Conservation (phyloP, 2,888 invertebrate genomes). For the Unio delphinus region DNA sequence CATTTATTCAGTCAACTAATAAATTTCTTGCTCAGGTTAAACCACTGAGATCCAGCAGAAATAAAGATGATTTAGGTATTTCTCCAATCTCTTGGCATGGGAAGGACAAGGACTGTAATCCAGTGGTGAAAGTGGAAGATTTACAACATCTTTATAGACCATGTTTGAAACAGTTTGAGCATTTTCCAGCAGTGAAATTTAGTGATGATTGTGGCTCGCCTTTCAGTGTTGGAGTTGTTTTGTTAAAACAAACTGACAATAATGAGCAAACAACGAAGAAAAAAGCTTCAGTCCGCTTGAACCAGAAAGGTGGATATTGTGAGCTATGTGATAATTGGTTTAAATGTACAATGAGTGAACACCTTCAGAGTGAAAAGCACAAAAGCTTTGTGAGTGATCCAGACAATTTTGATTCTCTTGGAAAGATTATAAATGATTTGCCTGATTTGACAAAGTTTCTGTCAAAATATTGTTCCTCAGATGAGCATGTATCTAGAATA, state of each 20-base stretch:
- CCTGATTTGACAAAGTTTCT: slow-evolving; percentile 33
- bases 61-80: slow-evolving; percentile 29
- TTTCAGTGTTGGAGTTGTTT: slow-evolving; percentile 40
- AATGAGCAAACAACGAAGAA: slow-evolving; percentile 33
- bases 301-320: slow-evolving; percentile 39
- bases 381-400: slow-evolving; percentile 30
- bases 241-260: slow-evolving; percentile 25
- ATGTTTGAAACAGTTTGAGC: slow-evolving; percentile 42
- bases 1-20: slow-evolving; percentile 27
- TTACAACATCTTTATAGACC: slow-evolving; percentile 33
- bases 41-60: slow-evolving; percentile 8
- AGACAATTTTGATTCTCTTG: slow-evolving; percentile 35
- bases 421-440: slow-evolving; percentile 25
- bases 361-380: slow-evolving; percentile 42
- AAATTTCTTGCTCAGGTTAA: slow-evolving; percentile 25
- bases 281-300: slow-evolving; percentile 11
- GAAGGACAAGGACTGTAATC: slow-evolving; percentile 28
- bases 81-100: slow-evolving; percentile 38
- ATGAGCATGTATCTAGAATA: slow-evolving; percentile 2
- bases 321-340: slow-evolving; percentile 51
- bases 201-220: slow-evolving; percentile 38
- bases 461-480: slow-evolving; percentile 10
- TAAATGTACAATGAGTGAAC: slow-evolving; percentile 41
- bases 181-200: slow-evolving; percentile 33
- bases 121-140: slow-evolving; percentile 40